phyloP scores from a whole-genome alignment of 2,888 invertebrate species.

The Diarsia mendica region DNA sequence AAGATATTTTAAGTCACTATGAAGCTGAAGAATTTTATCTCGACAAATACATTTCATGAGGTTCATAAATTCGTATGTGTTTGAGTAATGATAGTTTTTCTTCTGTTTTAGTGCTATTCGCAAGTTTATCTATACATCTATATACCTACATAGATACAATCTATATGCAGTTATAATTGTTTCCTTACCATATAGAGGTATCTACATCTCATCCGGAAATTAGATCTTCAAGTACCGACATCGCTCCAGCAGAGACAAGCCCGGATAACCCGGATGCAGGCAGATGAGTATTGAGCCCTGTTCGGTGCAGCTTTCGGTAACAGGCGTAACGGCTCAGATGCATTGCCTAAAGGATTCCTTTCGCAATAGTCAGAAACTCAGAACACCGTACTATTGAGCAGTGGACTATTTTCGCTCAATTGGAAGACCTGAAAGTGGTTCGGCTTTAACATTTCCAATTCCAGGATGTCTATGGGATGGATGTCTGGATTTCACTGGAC shows the following conservation, averaged over 20 bases:
- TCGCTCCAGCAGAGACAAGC: slow-evolving; percentile 32
- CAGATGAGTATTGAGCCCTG: slow-evolving; percentile 66
- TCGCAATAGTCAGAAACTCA: neutral
- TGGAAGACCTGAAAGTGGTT: neutral
- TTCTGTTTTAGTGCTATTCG: neutral
- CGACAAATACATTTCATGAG: slow-evolving; percentile 26
- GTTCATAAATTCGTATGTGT: slow-evolving; percentile 22
- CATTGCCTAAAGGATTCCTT: slow-evolving; percentile 36
- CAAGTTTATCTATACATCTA: slow-evolving; percentile 2
- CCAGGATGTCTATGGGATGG: neutral
- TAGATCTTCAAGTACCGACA: slow-evolving; percentile 20
- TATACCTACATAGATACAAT: too few species aligned
- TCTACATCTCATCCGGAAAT: slow-evolving; percentile 26
- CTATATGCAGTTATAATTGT: neutral
- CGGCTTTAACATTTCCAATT: slow-evolving; percentile 31
- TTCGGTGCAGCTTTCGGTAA: slow-evolving; percentile 64
- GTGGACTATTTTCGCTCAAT: neutral
- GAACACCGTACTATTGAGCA: neutral
- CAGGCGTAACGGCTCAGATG: slow-evolving; percentile 43
- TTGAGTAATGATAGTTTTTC: neutral
- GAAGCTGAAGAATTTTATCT: slow-evolving; percentile 20
- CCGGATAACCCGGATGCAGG: slow-evolving; percentile 68
- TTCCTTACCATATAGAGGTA: slow-evolving; percentile 1
- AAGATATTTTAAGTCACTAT: slow-evolving; percentile 2
- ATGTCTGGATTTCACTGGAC: neutral